A percentile compares a stretch with the other conserved stretches of the same genome.
These are phyloP conservation scores for Ptilodon capucinus DNA, from an alignment of 2,888 invertebrate species.

Conservation along the genomic window DNA sequence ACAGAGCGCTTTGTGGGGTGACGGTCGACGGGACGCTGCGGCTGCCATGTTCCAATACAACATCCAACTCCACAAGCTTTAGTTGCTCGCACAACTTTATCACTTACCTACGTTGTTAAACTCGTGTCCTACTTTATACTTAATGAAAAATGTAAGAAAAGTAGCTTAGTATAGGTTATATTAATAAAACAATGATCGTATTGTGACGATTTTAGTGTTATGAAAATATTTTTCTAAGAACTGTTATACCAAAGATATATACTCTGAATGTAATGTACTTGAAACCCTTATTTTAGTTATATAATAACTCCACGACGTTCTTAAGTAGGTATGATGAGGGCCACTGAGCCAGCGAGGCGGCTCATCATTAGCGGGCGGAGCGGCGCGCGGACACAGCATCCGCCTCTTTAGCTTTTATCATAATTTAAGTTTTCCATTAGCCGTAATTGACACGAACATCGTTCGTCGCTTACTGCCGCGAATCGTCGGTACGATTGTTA, in stretches of 20 bases:
- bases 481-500: constrained; percentile 70
- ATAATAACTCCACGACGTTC: background rate
- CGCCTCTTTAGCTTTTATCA: constrained; percentile 78
- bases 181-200: no score
- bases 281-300: background rate
- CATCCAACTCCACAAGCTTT: background rate
- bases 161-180: no score
- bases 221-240: no score
- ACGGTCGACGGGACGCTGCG: background rate
- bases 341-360: constrained; percentile 12
- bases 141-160: no score
- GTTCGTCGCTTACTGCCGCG: constrained; percentile 78
- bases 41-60: background rate
- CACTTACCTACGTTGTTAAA: no score
- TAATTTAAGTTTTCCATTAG: constrained; percentile 83
- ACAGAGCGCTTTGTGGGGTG: constrained; percentile 53
- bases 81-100: background rate
- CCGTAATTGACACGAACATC: constrained; percentile 81
- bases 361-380: constrained; percentile 38
- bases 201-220: no score
- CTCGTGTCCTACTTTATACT: no score
- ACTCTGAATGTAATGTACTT: no score
- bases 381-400: constrained; percentile 59
- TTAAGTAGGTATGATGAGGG: background rate
- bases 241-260: no score